Conservation (phyloP, 2,113 vertebrate species). For the Vicugna pacos region DNA sequence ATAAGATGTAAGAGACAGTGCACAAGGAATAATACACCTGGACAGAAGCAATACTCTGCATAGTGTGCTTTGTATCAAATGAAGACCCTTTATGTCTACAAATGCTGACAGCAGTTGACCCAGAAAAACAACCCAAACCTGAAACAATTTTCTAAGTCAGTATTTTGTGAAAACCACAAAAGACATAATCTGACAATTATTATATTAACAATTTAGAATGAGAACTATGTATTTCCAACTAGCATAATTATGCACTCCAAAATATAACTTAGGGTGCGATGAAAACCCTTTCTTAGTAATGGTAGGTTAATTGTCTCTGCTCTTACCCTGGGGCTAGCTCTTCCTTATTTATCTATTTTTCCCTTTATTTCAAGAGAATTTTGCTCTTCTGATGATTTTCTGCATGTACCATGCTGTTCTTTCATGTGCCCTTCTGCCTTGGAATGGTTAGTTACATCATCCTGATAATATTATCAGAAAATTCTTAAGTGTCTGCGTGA, state of each 20-base stretch:
- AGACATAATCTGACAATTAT: background rate
- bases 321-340: background rate
- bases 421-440: background rate
- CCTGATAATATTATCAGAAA: background rate
- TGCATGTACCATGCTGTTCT: background rate
- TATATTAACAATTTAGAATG: background rate
- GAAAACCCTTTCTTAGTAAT: background rate
- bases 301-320: background rate
- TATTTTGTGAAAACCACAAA: background rate
- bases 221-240: background rate
- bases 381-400: background rate
- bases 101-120: background rate
- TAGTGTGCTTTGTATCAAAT: background rate
- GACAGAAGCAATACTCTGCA: background rate
- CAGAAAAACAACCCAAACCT: background rate
- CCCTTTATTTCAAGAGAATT: background rate
- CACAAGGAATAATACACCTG: background rate
- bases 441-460: background rate
- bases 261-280: background rate
- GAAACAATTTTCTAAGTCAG: background rate
- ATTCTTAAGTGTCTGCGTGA: background rate
- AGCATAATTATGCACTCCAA: background rate
- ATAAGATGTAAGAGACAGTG: background rate
- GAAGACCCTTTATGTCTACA: background rate
- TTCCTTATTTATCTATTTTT: background rate